These are phyloP conservation scores for Chymomyza procnemis DNA, from an alignment of 2,888 invertebrate genomes.

Conservation along the genomic window DNA sequence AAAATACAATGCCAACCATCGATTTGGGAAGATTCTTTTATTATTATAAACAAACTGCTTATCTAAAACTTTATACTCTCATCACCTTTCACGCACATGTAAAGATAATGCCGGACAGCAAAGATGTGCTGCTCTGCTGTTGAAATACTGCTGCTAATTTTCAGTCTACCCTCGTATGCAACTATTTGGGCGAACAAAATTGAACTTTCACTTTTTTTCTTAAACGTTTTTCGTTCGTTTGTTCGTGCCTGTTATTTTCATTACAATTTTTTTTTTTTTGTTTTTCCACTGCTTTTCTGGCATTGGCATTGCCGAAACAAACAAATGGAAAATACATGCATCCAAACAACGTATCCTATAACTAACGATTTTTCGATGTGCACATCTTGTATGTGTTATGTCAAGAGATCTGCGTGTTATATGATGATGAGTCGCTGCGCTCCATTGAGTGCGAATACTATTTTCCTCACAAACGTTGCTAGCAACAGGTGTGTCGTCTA, in stretches of 20 bases:
- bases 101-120: too few species aligned
- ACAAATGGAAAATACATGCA: slow-evolving; percentile 37
- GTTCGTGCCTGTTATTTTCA: slow-evolving; percentile 1
- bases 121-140: slow-evolving; percentile 23
- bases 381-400: neutral
- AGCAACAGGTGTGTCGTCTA: neutral
- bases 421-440: neutral
- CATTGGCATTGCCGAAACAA: slow-evolving; percentile 9
- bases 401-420: neutral
- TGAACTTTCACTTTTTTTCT: slow-evolving; percentile 71
- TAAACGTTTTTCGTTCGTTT: slow-evolving; percentile 41
- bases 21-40: too few species aligned
- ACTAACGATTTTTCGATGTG: neutral
- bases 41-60: too few species aligned
- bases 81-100: too few species aligned
- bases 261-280: slow-evolving; percentile 25
- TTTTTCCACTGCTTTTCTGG: slow-evolving; percentile 27
- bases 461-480: neutral
- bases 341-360: neutral
- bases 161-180: slow-evolving; percentile 32
- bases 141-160: slow-evolving; percentile 35
- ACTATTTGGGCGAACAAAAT: slow-evolving; percentile 60
- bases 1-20: too few species aligned
- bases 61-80: too few species aligned
- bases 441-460: slow-evolving; percentile 17